Conservation (phyloP, 2,113 vertebrate genomes). For the Anoplopoma fimbria region DNA sequence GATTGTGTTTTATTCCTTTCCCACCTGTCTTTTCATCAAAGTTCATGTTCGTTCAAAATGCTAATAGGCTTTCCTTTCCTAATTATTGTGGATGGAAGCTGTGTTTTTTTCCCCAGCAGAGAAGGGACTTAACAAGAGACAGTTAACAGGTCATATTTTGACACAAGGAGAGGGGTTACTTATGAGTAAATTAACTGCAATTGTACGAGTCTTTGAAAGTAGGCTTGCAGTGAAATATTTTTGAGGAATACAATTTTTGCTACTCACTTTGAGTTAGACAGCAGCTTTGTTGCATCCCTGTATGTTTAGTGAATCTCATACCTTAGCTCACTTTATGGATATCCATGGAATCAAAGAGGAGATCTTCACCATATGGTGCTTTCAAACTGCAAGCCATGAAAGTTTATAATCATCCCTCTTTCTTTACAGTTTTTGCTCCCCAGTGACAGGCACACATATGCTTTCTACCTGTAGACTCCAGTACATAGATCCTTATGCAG, state of each 20-base stretch:
- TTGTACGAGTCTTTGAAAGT: not conserved
- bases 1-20: not conserved
- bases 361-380: constrained; percentile 11
- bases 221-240: constrained; percentile 7
- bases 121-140: not conserved
- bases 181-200: not conserved
- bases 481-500: constrained; percentile 7
- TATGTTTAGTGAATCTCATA: not conserved
- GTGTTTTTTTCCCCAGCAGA: not conserved
- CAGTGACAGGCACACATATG: not conserved
- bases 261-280: not conserved
- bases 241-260: not conserved
- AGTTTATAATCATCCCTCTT: not conserved
- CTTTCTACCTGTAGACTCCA: not conserved
- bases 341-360: constrained; percentile 30
- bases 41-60: constrained; percentile 24
- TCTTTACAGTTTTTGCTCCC: not conserved
- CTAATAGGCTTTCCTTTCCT: constrained; percentile 12
- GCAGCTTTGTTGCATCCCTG: constrained; percentile 20
- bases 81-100: constrained; percentile 33
- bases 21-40: constrained; percentile 13
- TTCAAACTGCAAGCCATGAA: constrained; percentile 5
- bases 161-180: not conserved
- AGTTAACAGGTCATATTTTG: constrained; percentile 14
- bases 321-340: not conserved